Evolutionary conservation across 2,888 invertebrate species (phyloP).

Genomic region (Dyspetes luteomarginatus): DNA sequence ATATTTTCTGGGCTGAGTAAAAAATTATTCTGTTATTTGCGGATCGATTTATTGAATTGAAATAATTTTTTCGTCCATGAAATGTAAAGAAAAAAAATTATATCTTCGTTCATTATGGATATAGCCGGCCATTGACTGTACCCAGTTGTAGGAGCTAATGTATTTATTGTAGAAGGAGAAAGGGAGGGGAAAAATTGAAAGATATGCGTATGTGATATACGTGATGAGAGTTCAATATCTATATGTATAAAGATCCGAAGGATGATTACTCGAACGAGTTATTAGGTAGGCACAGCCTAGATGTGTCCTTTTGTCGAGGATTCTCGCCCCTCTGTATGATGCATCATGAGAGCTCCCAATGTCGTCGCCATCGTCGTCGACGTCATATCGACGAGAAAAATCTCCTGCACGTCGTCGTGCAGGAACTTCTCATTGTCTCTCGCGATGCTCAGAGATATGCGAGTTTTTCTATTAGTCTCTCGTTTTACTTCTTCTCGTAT

Average conservation of each 20-base stretch:
- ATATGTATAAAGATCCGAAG: conserved; percentile 65
- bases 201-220: conserved; percentile 14
- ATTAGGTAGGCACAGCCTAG: conserved; percentile 54
- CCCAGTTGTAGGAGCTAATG: background rate
- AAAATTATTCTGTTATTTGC: no score
- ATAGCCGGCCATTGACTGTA: conserved; percentile 18
- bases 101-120: background rate
- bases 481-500: conserved; percentile 54
- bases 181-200: conserved; percentile 48
- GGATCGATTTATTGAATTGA: no score
- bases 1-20: no score
- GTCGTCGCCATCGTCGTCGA: conserved; percentile 31
- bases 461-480: conserved; percentile 52
- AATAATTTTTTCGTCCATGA: no score
- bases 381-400: conserved; percentile 49
- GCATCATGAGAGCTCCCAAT: conserved; percentile 15
- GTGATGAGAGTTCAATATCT: conserved; percentile 1
- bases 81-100: no score
- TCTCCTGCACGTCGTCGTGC: conserved; percentile 50
- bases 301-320: conserved; percentile 61
- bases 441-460: conserved; percentile 50
- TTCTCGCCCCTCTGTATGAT: conserved; percentile 47
- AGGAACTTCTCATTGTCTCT: conserved; percentile 57
- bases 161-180: conserved; percentile 26
- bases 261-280: conserved; percentile 77